phyloP scores from a whole-genome alignment of 2,113 vertebrate genomes.

The Pluvialis apricaria region DNA sequence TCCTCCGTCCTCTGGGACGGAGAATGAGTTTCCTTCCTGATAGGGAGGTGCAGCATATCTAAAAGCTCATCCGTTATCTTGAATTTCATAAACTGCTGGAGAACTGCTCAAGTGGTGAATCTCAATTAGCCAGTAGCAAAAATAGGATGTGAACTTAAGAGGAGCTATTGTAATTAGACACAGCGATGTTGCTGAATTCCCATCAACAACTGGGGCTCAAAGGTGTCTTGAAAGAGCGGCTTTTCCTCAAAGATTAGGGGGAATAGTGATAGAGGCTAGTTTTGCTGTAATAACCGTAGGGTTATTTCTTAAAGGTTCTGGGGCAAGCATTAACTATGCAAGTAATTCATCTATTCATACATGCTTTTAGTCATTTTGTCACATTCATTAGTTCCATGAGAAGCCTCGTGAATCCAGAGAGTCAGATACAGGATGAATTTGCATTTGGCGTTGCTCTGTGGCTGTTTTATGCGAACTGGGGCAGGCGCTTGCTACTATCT shows the following conservation, averaged over 20 bases:
- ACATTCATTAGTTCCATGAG: neutral
- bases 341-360: neutral
- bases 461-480: neutral
- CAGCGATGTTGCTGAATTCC: neutral
- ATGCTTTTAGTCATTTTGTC: slow-evolving; percentile 1
- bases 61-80: neutral
- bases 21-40: neutral
- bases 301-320: neutral
- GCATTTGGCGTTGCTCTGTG: neutral
- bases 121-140: neutral
- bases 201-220: neutral
- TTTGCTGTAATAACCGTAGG: neutral
- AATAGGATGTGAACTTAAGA: neutral
- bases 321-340: neutral
- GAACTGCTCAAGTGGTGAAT: neutral
- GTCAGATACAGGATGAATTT: neutral
- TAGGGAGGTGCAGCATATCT: neutral
- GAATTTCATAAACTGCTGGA: neutral
- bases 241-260: neutral
- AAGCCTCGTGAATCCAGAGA: neutral
- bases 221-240: neutral
- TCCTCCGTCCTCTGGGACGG: neutral
- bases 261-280: neutral
- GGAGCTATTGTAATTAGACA: neutral
- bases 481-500: neutral